phyloP scores from a whole-genome alignment of 1,140 invertebrate genomes.

The Ceratitis capitata region DNA sequence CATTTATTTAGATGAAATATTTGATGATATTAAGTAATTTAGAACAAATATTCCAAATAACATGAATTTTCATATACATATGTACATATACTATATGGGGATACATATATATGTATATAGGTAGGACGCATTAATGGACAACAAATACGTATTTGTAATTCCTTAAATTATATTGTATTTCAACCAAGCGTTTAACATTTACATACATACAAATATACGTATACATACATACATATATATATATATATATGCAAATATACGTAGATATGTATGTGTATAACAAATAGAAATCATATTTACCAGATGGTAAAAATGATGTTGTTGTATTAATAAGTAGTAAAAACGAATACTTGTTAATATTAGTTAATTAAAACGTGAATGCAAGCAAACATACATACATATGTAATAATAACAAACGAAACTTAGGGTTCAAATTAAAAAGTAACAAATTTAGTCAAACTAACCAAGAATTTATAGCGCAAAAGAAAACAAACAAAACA shows the following conservation, averaged over 20 bases:
- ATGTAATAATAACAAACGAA: conserved; percentile 11
- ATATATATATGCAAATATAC: neutral
- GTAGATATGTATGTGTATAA: neutral
- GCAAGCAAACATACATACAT: conserved; percentile 5
- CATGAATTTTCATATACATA: conserved; percentile 34
- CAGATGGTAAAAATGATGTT: neutral
- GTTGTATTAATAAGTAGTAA: conserved; percentile 15
- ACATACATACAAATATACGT: too few relatives aligned
- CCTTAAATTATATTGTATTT: too few relatives aligned
- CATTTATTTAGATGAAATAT: conserved; percentile 57
- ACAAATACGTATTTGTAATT: too few relatives aligned
- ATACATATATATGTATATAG: neutral
- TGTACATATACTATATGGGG: neutral
- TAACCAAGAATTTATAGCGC: conserved; percentile 59
- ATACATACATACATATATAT: neutral
- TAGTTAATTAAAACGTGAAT: conserved; percentile 56
- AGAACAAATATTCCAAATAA: conserved; percentile 35
- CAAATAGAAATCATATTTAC: conserved; percentile 16
- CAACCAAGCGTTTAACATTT: too few relatives aligned
- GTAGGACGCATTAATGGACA: too few relatives aligned
- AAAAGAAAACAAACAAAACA: neutral
- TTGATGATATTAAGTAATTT: conserved; percentile 22
- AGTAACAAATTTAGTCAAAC: conserved; percentile 56
- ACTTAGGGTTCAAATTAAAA: conserved; percentile 26
- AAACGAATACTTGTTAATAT: too few relatives aligned